Evolutionary conservation across 2,797 vertebrate genomes (phyloP).

Genomic region (Spea hammondii): DNA sequence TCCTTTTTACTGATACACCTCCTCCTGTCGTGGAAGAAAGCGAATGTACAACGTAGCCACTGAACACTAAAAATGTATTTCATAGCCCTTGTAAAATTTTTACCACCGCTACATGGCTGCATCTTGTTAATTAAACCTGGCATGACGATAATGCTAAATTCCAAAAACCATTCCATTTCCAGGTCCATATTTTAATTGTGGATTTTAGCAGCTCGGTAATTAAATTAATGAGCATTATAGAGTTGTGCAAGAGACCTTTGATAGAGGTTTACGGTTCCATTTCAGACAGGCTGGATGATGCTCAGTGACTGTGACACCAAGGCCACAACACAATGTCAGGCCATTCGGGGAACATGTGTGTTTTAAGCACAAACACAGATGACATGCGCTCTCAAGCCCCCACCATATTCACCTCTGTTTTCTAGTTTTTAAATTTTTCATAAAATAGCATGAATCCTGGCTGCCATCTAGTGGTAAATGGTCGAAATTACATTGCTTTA

Average conservation of each 20-base stretch:
- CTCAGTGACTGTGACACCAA: too few relatives aligned
- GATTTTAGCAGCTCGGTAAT: conserved; percentile 7
- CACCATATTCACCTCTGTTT: too few relatives aligned
- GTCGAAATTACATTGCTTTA: not conserved
- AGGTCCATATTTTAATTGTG: not conserved
- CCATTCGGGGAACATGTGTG: too few relatives aligned
- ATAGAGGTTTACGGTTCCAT: too few relatives aligned
- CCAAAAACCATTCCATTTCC: not conserved
- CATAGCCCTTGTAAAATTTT: conserved; percentile 35
- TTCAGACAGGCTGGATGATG: too few relatives aligned
- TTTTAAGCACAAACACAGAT: too few relatives aligned
- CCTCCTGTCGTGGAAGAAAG: too few relatives aligned
- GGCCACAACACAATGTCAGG: too few relatives aligned
- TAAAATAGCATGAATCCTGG: conserved; percentile 8
- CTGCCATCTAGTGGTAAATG: conserved; percentile 26
- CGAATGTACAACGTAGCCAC: conserved; percentile 18
- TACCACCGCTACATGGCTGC: conserved; percentile 19
- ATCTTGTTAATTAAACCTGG: not conserved
- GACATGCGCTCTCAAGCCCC: too few relatives aligned
- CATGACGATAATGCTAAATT: not conserved
- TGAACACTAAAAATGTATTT: conserved; percentile 21
- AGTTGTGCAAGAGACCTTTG: not conserved
- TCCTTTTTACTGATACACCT: too few relatives aligned
- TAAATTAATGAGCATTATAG: not conserved
- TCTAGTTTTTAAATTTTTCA: not conserved